Evolutionary conservation across 1,140 invertebrate genomes (phyloP).

Genomic region (Drosophila simulans): DNA sequence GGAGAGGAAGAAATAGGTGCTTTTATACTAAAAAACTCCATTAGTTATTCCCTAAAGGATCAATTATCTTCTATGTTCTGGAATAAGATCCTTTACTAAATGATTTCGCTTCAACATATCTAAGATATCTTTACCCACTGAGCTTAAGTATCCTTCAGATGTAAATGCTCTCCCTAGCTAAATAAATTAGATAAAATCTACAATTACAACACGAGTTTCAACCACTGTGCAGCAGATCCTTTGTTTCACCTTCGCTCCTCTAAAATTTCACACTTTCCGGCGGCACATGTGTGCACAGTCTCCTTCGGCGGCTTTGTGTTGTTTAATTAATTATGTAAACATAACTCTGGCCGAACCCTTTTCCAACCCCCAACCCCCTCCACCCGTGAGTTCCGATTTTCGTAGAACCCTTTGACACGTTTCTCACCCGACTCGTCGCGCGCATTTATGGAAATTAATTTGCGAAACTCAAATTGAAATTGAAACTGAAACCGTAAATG

Average conservation of each 20-base stretch:
- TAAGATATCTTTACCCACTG: too few relatives aligned
- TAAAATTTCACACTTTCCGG: slow-evolving; percentile 36
- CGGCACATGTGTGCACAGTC: slow-evolving; percentile 46
- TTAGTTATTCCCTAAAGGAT: too few relatives aligned
- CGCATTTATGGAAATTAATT: slow-evolving; percentile 84
- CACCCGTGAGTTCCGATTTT: neutral
- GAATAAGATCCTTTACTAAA: too few relatives aligned
- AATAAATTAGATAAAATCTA: too few relatives aligned
- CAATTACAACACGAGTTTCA: neutral
- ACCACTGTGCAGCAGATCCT: slow-evolving; percentile 24
- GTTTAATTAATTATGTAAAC: slow-evolving; percentile 84
- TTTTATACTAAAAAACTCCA: too few relatives aligned
- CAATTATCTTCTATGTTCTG: too few relatives aligned
- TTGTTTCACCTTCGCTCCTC: slow-evolving; percentile 15
- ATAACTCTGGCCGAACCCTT: slow-evolving; percentile 71
- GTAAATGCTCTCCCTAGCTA: too few relatives aligned
- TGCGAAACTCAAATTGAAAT: slow-evolving; percentile 72
- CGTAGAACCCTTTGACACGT: slow-evolving; percentile 19
- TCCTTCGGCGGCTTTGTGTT: slow-evolving; percentile 55
- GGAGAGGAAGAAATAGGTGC: too few relatives aligned
- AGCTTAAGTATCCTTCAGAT: too few relatives aligned
- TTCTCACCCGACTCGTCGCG: slow-evolving; percentile 26
- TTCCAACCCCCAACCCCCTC: slow-evolving; percentile 31
- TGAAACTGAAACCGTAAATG: slow-evolving; percentile 54
- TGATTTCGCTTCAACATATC: too few relatives aligned